phyloP scores from a whole-genome alignment of 2,113 vertebrate species.

The Corythaixoides concolor region DNA sequence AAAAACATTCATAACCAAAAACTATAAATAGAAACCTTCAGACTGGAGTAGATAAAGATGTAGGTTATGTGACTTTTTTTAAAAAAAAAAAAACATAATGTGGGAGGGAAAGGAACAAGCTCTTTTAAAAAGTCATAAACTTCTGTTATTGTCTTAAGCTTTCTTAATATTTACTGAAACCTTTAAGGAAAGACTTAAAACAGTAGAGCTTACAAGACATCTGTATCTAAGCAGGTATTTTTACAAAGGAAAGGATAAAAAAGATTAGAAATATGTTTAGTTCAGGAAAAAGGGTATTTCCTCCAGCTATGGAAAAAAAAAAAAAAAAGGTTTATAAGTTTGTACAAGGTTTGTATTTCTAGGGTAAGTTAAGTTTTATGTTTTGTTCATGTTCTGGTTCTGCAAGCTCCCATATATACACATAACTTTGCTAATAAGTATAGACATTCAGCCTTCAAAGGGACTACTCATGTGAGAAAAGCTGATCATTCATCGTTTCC shows the following conservation, averaged over 20 bases:
- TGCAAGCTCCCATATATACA: not conserved
- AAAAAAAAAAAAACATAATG: constrained; percentile 7
- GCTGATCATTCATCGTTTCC: constrained; percentile 39
- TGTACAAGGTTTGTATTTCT: not conserved
- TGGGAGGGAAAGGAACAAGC: constrained; percentile 37
- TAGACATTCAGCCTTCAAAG: constrained; percentile 20
- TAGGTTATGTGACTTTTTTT: constrained; percentile 69
- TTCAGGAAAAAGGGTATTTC: constrained; percentile 24
- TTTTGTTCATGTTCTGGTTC: constrained; percentile 4
- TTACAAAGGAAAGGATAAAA: not conserved
- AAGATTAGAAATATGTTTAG: not conserved
- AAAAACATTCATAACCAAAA: constrained; percentile 81
- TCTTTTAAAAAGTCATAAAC: constrained; percentile 48
- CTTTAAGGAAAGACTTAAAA: constrained; percentile 46
- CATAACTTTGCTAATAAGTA: not conserved
- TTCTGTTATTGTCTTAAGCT: constrained; percentile 28
- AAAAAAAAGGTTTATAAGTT: no score
- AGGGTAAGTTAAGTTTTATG: not conserved
- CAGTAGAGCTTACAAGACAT: not conserved
- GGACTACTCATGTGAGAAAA: constrained; percentile 51
- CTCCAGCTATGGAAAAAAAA: not conserved
- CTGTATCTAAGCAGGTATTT: not conserved
- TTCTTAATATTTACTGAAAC: constrained; percentile 49
- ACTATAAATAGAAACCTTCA: constrained; percentile 77
- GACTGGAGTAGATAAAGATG: constrained; percentile 76